Conservation (phyloP, 2,797 vertebrate species). For the Melanotaenia pygmaea region DNA sequence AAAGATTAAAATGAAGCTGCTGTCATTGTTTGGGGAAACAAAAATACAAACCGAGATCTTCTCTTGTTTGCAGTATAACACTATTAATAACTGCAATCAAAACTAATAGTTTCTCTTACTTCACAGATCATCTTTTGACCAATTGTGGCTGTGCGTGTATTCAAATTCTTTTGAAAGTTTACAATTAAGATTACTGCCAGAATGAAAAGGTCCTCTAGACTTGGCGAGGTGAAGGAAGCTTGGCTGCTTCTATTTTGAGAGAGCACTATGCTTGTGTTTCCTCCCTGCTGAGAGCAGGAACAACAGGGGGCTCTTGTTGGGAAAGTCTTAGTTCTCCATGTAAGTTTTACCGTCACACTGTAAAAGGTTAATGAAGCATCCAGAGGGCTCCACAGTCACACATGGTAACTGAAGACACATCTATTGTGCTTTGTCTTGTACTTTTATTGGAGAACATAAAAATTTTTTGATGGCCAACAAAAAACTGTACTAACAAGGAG, state of each 20-base stretch:
- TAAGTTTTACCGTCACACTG: constrained; percentile 15
- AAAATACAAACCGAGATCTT: background rate
- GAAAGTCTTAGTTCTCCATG: constrained; percentile 29
- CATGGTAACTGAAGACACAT: background rate
- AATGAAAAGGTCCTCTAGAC: constrained; percentile 20
- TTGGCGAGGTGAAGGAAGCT: constrained; percentile 16
- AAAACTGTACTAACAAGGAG: background rate
- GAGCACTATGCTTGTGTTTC: constrained; percentile 47
- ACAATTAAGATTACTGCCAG: constrained; percentile 27
- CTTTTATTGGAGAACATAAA: background rate
- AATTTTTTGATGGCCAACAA: background rate
- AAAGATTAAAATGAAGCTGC: background rate
- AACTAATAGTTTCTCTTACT: constrained; percentile 1
- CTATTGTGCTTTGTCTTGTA: background rate
- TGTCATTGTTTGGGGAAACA: background rate
- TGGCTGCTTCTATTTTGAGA: constrained; percentile 18
- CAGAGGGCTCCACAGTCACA: background rate
- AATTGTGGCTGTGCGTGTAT: constrained; percentile 1
- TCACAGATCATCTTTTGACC: constrained; percentile 31
- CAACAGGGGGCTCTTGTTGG: constrained; percentile 33
- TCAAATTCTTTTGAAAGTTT: constrained; percentile 3
- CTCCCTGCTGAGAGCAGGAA: constrained; percentile 29
- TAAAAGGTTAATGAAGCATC: constrained; percentile 28
- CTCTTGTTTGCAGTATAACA: background rate
- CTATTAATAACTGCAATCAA: constrained; percentile 22